These are phyloP conservation scores for Danio kyathit DNA, from an alignment of 2,797 vertebrate genomes.

Conservation along the genomic window DNA sequence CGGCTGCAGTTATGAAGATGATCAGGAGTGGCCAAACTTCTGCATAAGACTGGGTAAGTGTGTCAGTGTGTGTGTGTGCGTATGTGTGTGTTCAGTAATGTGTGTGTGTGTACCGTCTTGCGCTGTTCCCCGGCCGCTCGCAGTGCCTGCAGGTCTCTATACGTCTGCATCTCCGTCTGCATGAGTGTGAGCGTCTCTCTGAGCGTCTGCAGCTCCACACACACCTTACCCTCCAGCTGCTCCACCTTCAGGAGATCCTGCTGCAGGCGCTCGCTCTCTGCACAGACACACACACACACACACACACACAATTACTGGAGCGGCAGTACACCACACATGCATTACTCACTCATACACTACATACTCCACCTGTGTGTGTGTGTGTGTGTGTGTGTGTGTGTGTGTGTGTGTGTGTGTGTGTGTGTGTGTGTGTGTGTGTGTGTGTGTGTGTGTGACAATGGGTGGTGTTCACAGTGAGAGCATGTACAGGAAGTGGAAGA, in stretches of 20 bases:
- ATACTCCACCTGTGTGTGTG: too few species aligned
- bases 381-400: too few species aligned
- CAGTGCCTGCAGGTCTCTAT: constrained; percentile 87
- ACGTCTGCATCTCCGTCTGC: constrained; percentile 81
- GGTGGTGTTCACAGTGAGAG: neutral
- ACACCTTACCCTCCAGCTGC: constrained; percentile 92
- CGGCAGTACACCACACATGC: too few species aligned
- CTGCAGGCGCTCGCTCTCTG: constrained; percentile 91
- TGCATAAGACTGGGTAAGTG: too few species aligned
- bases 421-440: neutral
- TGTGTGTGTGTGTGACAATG: neutral
- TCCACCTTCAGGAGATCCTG: constrained; percentile 96
- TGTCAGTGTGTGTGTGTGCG: too few species aligned
- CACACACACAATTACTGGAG: too few species aligned
- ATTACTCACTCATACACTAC: too few species aligned
- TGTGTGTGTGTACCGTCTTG: constrained; percentile 80
- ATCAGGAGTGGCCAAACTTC: too few species aligned
- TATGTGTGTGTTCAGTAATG: too few species aligned
- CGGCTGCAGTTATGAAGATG: too few species aligned
- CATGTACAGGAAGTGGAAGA: constrained; percentile 83
- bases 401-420: neutral
- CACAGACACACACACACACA: neutral
- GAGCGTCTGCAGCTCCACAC: constrained; percentile 83
- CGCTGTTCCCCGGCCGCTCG: constrained; percentile 87
- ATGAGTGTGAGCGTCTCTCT: constrained; percentile 85